A percentile compares a stretch with the other conserved stretches of the same genome.
These are phyloP conservation scores for Lottia scabra DNA, from an alignment of 2,888 invertebrate genomes.

Conservation along the genomic window DNA sequence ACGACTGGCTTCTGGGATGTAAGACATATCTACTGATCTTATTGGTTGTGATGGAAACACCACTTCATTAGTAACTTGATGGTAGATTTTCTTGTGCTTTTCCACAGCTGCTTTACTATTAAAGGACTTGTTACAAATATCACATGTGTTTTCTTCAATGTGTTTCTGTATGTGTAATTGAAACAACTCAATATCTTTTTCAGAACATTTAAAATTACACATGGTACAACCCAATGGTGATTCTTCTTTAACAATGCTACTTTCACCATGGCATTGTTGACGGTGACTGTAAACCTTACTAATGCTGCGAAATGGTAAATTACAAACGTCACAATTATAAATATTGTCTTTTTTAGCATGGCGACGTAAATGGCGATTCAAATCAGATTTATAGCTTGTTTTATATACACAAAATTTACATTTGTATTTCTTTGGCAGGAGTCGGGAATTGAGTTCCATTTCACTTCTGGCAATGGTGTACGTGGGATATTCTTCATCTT, in stretches of 20 bases:
- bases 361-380: conserved; percentile 39
- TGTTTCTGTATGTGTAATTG: neutral
- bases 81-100: conserved; percentile 28
- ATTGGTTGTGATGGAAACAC: neutral
- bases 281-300: conserved; percentile 2
- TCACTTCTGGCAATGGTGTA: conserved; percentile 23
- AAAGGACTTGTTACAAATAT: conserved; percentile 38
- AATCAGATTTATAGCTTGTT: conserved; percentile 41
- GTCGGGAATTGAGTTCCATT: conserved; percentile 25
- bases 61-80: neutral
- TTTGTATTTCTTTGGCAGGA: conserved; percentile 38
- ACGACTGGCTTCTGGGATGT: neutral
- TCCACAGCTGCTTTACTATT: conserved; percentile 34
- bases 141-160: conserved; percentile 16
- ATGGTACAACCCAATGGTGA: neutral
- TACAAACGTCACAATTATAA: neutral
- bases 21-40: neutral
- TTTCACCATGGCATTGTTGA: neutral
- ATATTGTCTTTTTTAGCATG: conserved; percentile 25
- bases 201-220: neutral
- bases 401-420: conserved; percentile 40
- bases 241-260: neutral
- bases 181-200: neutral
- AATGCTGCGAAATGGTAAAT: neutral
- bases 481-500: conserved; percentile 17